Evolutionary conservation across 2,888 invertebrate genomes (phyloP), one percentile per base, ranked within the genome.

Genomic region (Blastobasis lacticolella): DNA sequence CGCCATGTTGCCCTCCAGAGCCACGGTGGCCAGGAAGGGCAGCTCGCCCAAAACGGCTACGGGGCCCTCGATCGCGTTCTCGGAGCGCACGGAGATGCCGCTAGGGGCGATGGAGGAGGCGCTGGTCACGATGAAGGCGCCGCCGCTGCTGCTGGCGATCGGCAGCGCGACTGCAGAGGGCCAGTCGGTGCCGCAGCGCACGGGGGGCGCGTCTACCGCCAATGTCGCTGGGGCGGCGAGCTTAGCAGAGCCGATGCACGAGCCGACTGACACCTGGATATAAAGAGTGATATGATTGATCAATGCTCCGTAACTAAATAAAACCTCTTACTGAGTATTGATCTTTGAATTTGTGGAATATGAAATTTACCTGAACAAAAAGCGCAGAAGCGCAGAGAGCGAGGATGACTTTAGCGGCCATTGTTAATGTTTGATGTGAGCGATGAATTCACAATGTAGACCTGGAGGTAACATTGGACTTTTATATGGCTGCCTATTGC

Each of bases 21-120:
- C 66, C 0, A 73, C 73, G 5, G 74, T 67, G 3, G 69, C 71
- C 6, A 76, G 41, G 64, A 71, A 73, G 0, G 76, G 76, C 23
- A 75, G 50, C 43, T 71, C 55, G 0, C 75, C 76, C 47, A 55
- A 58, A 0, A 73, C 67, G 4, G 60, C 54, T 10, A 75, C 48
- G 4, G 62, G 55, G 0, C 76, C 76, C 49, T 72, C 69, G 0
- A 75, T 60, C n/a, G n/a, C n/a, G n/a, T n/a, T n/a, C n/a, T n/a
- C n/a, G n/a, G n/a, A n/a, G n/a, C n/a, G n/a, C n/a, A n/a, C n/a
- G n/a, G n/a, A n/a, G n/a, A n/a, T n/a, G n/a, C n/a, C n/a, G n/a
- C n/a, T n/a, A n/a, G n/a, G n/a, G n/a, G n/a, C n/a, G n/a, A n/a
- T n/a, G n/a, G n/a, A n/a, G n/a, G n/a, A n/a, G n/a, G n/a, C n/a